These are phyloP conservation scores for Trematomus bernacchii DNA, from an alignment of 2,797 vertebrate genomes.

Conservation along the genomic window DNA sequence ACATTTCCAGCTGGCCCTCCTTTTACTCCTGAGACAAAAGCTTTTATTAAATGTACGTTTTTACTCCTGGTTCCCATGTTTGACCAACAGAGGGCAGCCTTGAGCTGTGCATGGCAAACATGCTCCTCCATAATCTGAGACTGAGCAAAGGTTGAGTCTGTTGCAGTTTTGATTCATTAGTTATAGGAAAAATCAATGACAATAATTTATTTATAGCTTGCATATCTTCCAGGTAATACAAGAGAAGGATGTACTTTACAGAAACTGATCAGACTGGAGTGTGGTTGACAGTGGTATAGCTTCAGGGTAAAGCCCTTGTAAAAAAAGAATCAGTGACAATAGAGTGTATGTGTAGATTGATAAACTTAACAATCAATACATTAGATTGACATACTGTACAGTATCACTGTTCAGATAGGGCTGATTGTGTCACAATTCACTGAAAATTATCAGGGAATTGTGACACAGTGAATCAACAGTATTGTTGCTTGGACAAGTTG, in stretches of 20 bases:
- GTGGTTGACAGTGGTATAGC: neutral
- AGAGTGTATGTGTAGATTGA: neutral
- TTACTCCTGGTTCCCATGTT: slow-evolving; percentile 17
- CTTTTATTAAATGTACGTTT: neutral
- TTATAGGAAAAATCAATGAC: neutral
- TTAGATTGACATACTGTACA: neutral
- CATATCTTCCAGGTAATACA: neutral
- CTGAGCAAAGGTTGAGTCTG: slow-evolving; percentile 17
- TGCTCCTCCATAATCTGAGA: neutral
- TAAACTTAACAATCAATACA: neutral
- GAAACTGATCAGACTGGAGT: neutral
- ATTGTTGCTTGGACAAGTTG: neutral
- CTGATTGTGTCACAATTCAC: neutral
- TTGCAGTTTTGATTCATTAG: neutral
- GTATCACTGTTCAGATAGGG: neutral
- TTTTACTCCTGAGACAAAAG: neutral
- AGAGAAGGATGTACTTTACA: neutral
- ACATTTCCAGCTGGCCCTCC: neutral
- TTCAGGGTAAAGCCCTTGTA: neutral
- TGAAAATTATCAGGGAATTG: no score
- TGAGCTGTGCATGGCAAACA: slow-evolving; percentile 21
- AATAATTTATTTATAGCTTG: neutral
- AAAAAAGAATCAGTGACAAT: neutral
- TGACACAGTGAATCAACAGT: no score
- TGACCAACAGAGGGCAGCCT: slow-evolving; percentile 54